These are phyloP conservation scores for Eupithecia insigniata DNA, from an alignment of 2,888 invertebrate species.

Conservation along the genomic window DNA sequence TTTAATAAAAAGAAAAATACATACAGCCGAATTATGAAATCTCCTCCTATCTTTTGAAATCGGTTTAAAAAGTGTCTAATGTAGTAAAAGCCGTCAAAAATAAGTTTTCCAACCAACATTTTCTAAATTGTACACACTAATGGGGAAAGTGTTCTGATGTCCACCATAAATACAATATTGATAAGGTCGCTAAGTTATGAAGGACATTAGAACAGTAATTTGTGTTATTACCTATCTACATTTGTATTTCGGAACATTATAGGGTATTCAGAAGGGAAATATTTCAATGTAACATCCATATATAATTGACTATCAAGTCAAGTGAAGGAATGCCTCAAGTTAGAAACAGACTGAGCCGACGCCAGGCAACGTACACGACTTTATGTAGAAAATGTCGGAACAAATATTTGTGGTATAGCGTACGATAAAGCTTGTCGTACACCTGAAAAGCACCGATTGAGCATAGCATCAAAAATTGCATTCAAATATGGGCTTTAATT, in stretches of 20 bases:
- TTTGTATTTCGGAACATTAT: conserved; percentile 1
- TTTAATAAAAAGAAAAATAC: too few species aligned
- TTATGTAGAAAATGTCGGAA: not conserved
- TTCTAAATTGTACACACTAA: not conserved
- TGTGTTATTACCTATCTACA: not conserved
- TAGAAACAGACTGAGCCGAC: not conserved
- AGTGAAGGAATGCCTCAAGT: not conserved
- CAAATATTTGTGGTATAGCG: not conserved
- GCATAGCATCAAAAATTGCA: too few species aligned
- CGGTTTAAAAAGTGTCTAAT: not conserved
- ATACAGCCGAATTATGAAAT: too few species aligned
- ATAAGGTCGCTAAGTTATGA: conserved; percentile 14
- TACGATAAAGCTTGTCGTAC: not conserved
- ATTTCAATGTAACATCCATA: not conserved
- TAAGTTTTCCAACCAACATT: not conserved
- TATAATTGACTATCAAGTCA: not conserved
- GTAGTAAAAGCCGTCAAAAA: not conserved
- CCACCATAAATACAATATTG: conserved; percentile 36
- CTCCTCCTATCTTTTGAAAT: too few species aligned
- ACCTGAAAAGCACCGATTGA: too few species aligned
- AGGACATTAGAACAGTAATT: not conserved
- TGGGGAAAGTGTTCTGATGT: conserved; percentile 4
- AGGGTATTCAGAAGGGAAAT: not conserved
- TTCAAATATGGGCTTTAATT: too few species aligned
- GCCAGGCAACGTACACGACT: not conserved